Evolutionary conservation across 2,888 invertebrate genomes (phyloP), one percentile per base, ranked within the genome.

Genomic region (Stegana nigrithorax): DNA sequence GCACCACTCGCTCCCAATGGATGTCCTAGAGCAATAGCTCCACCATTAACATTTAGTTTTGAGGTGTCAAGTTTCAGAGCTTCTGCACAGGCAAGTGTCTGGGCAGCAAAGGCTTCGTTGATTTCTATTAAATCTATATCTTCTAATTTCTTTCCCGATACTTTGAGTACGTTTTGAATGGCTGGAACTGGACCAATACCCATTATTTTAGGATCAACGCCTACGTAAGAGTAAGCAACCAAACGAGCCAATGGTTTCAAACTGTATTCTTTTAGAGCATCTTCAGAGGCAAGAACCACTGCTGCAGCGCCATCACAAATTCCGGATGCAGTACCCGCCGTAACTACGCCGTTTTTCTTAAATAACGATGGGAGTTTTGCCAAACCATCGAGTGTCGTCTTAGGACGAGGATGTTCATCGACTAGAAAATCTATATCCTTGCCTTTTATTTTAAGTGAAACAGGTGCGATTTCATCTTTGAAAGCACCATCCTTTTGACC

Each of bases 131-230:
- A 87, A 84, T 98, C 98, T 69, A 99, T 90, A 73, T 98, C 95
- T 56, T 93, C 90, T 44, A 98, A 83, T 17, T 89, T 90, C 81
- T 94, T 88, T 56, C 93, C 94, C 50, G 94, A 89, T 61, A 89
- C 89, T 82, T 93, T 92, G 17, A 97, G 89, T 21, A 98, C 88
- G 81, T 92, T 92, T 79, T 91, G 89, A 59, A 98, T 98, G 19
- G 99, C 97, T 0, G 96, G 93, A 19, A 94, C 97, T 2, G 98
- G 98, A 0, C 98, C 98, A 73, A 97, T 93, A 60, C 98, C 98
- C 98, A 99, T 99, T 78, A 99, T 96, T 81, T 91, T 92, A 45
- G 99, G 99, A 75, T 98, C 98, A 50, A 97, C 97, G 59, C 97
- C 97, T 67, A 97, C 94, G 74, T 92, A 89, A n/a, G 94, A 91